A percentile compares a stretch with the other conserved stretches of the same genome.
phyloP scores from a whole-genome alignment of 2,888 invertebrate species.

The Lycaena phlaeas region DNA sequence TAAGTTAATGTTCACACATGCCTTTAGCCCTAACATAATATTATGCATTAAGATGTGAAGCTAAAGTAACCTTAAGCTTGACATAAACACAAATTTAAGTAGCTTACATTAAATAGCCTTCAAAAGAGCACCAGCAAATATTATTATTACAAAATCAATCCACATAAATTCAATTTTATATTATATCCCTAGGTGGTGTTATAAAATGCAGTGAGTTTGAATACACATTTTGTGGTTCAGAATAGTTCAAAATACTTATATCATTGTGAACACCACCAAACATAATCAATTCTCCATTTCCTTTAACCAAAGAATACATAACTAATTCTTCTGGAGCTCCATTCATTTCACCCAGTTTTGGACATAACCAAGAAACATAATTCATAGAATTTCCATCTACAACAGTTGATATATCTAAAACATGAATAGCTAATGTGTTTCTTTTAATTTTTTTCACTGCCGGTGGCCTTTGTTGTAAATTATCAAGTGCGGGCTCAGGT shows the following conservation, averaged over 20 bases:
- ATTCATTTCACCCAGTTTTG: slow-evolving; percentile 76
- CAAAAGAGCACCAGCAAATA: background rate
- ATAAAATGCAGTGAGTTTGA: slow-evolving; percentile 86
- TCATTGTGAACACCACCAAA: slow-evolving; percentile 96
- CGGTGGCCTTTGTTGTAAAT: slow-evolving; percentile 50
- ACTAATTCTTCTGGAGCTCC: slow-evolving; percentile 91
- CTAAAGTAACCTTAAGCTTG: too few species aligned
- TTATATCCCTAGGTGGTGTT: slow-evolving; percentile 79
- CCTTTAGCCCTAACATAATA: too few species aligned
- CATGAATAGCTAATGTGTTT: slow-evolving; percentile 86
- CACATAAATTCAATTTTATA: slow-evolving; percentile 43
- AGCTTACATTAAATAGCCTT: too few species aligned
- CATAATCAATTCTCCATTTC: slow-evolving; percentile 93
- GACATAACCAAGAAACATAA: slow-evolving; percentile 78
- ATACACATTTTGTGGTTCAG: slow-evolving; percentile 76
- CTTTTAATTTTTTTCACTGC: slow-evolving; percentile 73
- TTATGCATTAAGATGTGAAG: too few species aligned
- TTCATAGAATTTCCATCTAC: slow-evolving; percentile 76
- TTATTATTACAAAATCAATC: background rate
- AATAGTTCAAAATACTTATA: slow-evolving; percentile 71
- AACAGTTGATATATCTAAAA: slow-evolving; percentile 85
- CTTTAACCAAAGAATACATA: slow-evolving; percentile 90
- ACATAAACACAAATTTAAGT: too few species aligned
- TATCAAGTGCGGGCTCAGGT: slow-evolving; percentile 44
- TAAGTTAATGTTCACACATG: too few species aligned